Conservation (phyloP, 2,888 invertebrate species). For the Apeira syringaria region DNA sequence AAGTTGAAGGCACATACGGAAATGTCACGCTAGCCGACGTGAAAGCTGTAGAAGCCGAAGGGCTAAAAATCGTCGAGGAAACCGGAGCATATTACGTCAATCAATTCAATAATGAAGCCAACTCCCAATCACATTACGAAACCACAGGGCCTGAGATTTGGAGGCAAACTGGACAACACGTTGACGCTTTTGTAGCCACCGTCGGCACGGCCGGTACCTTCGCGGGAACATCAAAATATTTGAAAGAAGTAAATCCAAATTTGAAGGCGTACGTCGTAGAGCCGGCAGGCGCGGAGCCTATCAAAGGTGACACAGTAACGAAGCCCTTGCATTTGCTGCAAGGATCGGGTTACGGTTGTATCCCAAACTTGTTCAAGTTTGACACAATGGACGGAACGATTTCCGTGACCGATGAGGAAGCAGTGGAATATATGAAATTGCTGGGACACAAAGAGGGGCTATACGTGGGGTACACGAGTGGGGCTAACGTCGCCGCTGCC, state of each 20-base stretch:
- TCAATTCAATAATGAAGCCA: conserved; percentile 65
- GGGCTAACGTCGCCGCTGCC: conserved; percentile 72
- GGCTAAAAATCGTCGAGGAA: conserved; percentile 53
- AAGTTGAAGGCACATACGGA: conserved; percentile 73
- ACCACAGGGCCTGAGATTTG: conserved; percentile 76
- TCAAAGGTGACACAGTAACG: conserved; percentile 64
- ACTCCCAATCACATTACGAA: conserved; percentile 62
- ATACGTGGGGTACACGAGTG: conserved; percentile 74
- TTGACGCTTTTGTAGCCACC: conserved; percentile 69
- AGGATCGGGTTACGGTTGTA: conserved; percentile 72
- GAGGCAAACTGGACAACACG: conserved; percentile 68
- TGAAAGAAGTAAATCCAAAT: conserved; percentile 66
- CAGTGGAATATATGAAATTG: conserved; percentile 56
- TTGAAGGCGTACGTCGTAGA: conserved; percentile 66
- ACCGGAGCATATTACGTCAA: conserved; percentile 68
- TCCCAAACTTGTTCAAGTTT: conserved; percentile 66
- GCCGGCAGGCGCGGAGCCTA: conserved; percentile 67
- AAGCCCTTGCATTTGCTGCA: conserved; percentile 73
- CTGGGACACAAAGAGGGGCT: conserved; percentile 70
- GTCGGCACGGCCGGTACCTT: conserved; percentile 75
- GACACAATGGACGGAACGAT: conserved; percentile 68
- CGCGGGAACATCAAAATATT: conserved; percentile 61
- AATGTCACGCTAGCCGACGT: conserved; percentile 71
- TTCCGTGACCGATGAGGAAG: conserved; percentile 67
- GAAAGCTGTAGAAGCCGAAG: conserved; percentile 60